Percentiles rank a stretch among this genome's conserved stretches.
Evolutionary conservation across 2,888 invertebrate genomes (phyloP).

Genomic region (Mylabris sibirica): DNA sequence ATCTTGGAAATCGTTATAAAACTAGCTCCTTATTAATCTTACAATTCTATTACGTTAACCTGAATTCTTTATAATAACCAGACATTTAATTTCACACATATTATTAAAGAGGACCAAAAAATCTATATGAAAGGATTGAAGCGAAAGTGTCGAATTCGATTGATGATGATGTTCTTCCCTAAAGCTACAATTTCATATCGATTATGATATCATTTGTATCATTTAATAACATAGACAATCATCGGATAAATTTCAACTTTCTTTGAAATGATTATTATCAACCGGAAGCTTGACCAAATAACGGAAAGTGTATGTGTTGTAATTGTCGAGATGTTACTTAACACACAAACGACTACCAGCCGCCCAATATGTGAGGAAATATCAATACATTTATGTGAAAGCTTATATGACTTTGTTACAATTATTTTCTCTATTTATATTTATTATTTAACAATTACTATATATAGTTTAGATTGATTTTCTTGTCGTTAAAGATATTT

Average conservation of each 20-base stretch:
- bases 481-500: not conserved
- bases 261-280: conserved; percentile 17
- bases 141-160: not conserved
- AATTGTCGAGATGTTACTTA: conserved; percentile 29
- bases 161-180: not conserved
- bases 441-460: not conserved
- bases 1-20: not conserved
- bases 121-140: not conserved
- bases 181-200: conserved; percentile 2
- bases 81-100: not conserved
- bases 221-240: not conserved
- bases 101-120: not conserved
- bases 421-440: not conserved
- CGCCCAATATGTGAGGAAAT: conserved; percentile 24
- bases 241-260: conserved; percentile 16
- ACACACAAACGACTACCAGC: conserved; percentile 18
- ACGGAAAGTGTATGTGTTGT: conserved; percentile 26
- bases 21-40: not conserved
- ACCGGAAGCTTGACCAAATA: conserved; percentile 27
- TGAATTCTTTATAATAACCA: conserved; percentile 27
- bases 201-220: conserved; percentile 16
- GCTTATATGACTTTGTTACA: conserved; percentile 24
- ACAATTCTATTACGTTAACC: conserved; percentile 32
- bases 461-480: not conserved
- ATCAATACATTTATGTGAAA: conserved; percentile 28